Conservation (phyloP, 2,797 vertebrate genomes). For the Propithecus perrieri region DNA sequence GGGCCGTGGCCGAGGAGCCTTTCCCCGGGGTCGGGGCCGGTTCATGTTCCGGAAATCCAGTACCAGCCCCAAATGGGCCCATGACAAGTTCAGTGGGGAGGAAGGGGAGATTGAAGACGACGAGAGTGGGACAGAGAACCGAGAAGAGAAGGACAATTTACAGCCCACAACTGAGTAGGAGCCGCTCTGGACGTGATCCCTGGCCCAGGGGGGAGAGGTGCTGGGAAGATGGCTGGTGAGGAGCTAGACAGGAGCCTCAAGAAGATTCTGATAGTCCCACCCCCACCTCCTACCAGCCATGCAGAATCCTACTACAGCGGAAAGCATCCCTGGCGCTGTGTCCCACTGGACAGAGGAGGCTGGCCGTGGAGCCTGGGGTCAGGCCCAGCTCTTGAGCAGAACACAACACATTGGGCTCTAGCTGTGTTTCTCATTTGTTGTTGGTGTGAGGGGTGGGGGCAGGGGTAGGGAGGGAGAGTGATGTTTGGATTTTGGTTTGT, state of each 20-base stretch:
- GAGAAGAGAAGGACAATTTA: constrained; percentile 87
- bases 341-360: constrained; percentile 77
- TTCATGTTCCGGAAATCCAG: constrained; percentile 95
- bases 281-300: constrained; percentile 25
- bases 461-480: constrained; percentile 74
- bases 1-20: constrained; percentile 89
- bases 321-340: constrained; percentile 45
- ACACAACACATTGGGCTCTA: constrained; percentile 56
- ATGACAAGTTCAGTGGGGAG: constrained; percentile 94
- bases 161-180: constrained; percentile 86
- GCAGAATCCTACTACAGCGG: background rate
- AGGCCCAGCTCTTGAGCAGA: constrained; percentile 70
- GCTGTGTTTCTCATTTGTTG: constrained; percentile 68
- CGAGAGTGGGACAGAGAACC: constrained; percentile 89
- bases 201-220: constrained; percentile 65
- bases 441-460: constrained; percentile 74
- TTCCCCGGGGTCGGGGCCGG: constrained; percentile 90
- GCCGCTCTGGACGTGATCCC: constrained; percentile 48
- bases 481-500: constrained; percentile 81
- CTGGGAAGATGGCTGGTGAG: constrained; percentile 70
- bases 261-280: constrained; percentile 36
- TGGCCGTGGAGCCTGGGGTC: background rate
- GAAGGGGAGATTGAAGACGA: constrained; percentile 90
- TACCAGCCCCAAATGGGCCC: constrained; percentile 93
- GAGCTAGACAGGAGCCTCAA: constrained; percentile 73